Evolutionary conservation across 2,797 vertebrate genomes (phyloP).

Genomic region (Halcyon leucocephala): DNA sequence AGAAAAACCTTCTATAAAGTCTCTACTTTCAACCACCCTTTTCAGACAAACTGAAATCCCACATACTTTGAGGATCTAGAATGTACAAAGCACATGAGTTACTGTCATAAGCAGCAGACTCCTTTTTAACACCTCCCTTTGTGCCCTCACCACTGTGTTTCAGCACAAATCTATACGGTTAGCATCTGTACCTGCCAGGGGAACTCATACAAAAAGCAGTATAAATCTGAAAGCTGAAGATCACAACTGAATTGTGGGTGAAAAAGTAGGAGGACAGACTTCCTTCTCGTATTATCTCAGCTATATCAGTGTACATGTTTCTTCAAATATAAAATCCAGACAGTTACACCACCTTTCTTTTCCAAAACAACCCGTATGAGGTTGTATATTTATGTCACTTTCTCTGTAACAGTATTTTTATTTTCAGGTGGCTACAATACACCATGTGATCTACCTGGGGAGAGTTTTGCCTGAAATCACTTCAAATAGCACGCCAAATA

Average conservation of each 20-base stretch:
- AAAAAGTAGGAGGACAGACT: not conserved
- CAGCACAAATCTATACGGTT: not conserved
- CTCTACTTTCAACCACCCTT: not conserved
- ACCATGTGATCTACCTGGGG: not conserved
- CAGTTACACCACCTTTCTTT: not conserved
- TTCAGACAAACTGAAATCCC: not conserved
- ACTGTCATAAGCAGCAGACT: not conserved
- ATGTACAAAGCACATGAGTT: not conserved
- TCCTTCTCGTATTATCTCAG: not conserved
- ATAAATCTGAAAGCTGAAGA: not conserved
- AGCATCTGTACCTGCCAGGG: not conserved
- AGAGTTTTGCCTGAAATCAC: not conserved
- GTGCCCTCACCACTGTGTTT: not conserved
- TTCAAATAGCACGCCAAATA: not conserved
- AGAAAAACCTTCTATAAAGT: not conserved
- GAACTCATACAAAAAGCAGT: fast-evolving
- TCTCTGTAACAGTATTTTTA: not conserved
- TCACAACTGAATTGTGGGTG: not conserved
- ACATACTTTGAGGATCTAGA: not conserved
- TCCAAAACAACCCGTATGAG: not conserved
- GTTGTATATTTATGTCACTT: not conserved
- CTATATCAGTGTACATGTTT: not conserved
- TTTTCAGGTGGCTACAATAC: not conserved
- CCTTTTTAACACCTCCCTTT: not conserved
- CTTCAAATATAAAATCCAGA: not conserved